Percentiles rank a stretch among this genome's conserved stretches.
Evolutionary conservation across 1,140 invertebrate species (phyloP).

Genomic region (Paraescarpia echinospica): DNA sequence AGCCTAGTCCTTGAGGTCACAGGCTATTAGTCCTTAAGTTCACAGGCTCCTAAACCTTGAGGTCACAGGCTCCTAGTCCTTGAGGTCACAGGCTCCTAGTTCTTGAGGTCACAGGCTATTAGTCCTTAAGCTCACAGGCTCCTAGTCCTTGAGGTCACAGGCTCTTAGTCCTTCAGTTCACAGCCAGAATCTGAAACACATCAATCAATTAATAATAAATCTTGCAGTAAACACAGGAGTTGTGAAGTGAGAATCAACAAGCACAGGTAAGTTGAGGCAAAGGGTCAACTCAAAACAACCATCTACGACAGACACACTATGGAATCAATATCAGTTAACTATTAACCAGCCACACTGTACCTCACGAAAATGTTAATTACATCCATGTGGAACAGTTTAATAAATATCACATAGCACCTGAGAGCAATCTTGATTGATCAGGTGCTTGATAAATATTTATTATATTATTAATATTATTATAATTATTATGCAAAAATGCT

Average conservation of each 20-base stretch:
- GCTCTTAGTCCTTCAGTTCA: too few species aligned
- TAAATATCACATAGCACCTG: not conserved
- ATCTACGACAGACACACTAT: too few species aligned
- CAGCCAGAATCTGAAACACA: not conserved
- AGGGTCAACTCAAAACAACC: not conserved
- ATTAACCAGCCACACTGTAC: not conserved
- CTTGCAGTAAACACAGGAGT: not conserved
- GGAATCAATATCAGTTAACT: not conserved
- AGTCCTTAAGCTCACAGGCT: too few species aligned
- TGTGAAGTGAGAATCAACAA: not conserved
- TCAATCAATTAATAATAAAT: slow-evolving; percentile 3
- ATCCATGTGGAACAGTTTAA: not conserved
- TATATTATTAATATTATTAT: too few species aligned
- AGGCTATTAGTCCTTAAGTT: not conserved
- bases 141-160: too few species aligned
- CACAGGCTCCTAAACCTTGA: not conserved
- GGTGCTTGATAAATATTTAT: too few species aligned
- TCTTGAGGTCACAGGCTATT: too few species aligned
- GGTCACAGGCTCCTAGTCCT: not conserved
- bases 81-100: too few species aligned
- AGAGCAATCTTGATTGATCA: too few species aligned
- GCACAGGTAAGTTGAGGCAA: not conserved
- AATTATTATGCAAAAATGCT: too few species aligned
- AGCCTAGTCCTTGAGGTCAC: too few species aligned
- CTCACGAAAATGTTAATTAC: not conserved